phyloP scores from a whole-genome alignment of 2,797 vertebrate genomes.

The Karalla daura region DNA sequence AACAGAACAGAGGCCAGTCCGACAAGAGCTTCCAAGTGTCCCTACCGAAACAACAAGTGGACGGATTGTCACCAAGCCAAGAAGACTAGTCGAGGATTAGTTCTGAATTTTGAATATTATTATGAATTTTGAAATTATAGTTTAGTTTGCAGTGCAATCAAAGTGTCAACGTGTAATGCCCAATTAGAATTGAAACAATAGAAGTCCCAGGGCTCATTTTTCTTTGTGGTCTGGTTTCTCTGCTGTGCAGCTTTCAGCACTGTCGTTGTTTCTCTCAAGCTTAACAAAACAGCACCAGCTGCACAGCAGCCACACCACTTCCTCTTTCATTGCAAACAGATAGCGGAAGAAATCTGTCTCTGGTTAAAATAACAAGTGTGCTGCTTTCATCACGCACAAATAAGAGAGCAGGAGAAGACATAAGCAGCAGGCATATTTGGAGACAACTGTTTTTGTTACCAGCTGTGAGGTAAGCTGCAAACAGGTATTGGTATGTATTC shows the following conservation, averaged over 20 bases:
- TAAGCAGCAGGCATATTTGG: not conserved
- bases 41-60: too few relatives aligned
- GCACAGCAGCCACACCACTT: constrained; percentile 23
- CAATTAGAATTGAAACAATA: too few relatives aligned
- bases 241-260: not conserved
- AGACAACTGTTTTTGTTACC: not conserved
- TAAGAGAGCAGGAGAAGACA: constrained; percentile 10
- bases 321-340: constrained; percentile 47
- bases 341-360: not conserved
- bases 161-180: not conserved
- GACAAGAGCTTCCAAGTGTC: too few relatives aligned
- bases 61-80: too few relatives aligned
- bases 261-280: not conserved
- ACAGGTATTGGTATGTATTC: not conserved
- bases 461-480: constrained; percentile 32
- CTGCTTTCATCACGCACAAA: constrained; percentile 8
- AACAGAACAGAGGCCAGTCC: too few relatives aligned
- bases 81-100: too few relatives aligned
- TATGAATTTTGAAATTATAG: too few relatives aligned
- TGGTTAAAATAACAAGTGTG: not conserved
- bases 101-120: too few relatives aligned
- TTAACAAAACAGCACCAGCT: constrained; percentile 36
- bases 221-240: not conserved
- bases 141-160: not conserved
- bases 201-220: not conserved